These are phyloP conservation scores for Melanotaenia parkinsoni DNA, from an alignment of 2,797 vertebrate species.

Conservation along the genomic window DNA sequence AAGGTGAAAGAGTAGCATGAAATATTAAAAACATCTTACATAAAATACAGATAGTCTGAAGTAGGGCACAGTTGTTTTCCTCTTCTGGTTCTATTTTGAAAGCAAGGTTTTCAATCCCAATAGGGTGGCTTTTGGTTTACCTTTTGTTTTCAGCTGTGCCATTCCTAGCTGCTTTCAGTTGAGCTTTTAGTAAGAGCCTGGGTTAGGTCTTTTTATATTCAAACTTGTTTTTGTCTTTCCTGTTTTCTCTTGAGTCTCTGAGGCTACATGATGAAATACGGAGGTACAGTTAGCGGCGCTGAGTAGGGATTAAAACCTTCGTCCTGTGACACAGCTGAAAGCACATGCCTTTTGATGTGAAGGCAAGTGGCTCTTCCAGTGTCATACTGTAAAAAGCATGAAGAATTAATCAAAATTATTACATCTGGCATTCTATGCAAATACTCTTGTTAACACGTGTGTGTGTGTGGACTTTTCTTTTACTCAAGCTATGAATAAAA, in stretches of 20 bases:
- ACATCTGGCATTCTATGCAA: constrained; percentile 48
- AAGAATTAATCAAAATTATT: constrained; percentile 42
- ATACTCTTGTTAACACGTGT: constrained; percentile 33
- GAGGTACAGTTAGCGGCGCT: constrained; percentile 49
- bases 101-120: constrained; percentile 29
- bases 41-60: constrained; percentile 33
- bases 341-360: constrained; percentile 62
- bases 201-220: constrained; percentile 50
- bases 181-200: constrained; percentile 39
- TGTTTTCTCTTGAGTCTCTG: constrained; percentile 50
- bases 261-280: constrained; percentile 66
- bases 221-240: constrained; percentile 60
- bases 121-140: constrained; percentile 40
- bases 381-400: constrained; percentile 21
- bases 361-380: constrained; percentile 46
- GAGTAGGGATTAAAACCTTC: constrained; percentile 61
- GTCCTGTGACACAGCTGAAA: constrained; percentile 48
- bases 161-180: constrained; percentile 29
- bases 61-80: constrained; percentile 29
- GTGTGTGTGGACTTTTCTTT: constrained; percentile 11
- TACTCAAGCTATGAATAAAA: background rate
- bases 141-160: constrained; percentile 49
- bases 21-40: constrained; percentile 25
- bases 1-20: constrained; percentile 20
- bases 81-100: constrained; percentile 17